A percentile compares a stretch with the other conserved stretches of the same genome.
These are phyloP conservation scores for Ormia ochracea DNA, from an alignment of 2,888 invertebrate species.

Conservation along the genomic window DNA sequence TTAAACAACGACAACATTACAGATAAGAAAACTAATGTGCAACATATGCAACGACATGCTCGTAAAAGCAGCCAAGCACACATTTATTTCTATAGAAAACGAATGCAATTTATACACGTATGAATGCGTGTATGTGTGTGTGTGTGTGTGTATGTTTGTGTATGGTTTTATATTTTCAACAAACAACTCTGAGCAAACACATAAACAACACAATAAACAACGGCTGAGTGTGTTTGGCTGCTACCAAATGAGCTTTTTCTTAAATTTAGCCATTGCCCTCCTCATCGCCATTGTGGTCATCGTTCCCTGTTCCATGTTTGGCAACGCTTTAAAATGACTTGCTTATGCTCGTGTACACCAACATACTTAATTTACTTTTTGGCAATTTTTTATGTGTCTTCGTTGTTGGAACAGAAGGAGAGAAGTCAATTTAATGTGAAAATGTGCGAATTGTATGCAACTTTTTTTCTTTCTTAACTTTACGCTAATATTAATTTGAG, in stretches of 20 bases:
- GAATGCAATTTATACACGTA: background rate
- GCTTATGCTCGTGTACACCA: background rate
- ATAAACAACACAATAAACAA: conserved; percentile 60
- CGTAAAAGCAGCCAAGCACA: conserved; percentile 16
- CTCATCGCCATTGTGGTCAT: conserved; percentile 20
- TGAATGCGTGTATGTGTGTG: background rate
- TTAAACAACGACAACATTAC: conserved; percentile 55
- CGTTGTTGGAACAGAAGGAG: conserved; percentile 5
- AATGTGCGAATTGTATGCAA: conserved; percentile 42
- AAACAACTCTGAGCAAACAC: too few species aligned
- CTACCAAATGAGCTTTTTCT: conserved; percentile 50
- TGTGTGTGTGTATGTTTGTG: background rate
- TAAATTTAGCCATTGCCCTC: conserved; percentile 43
- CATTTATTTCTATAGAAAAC: background rate
- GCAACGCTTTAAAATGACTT: conserved; percentile 49
- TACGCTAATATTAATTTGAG: conserved; percentile 1
- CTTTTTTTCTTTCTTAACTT: conserved; percentile 14
- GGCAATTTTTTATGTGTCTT: background rate
- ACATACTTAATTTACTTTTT: conserved; percentile 21
- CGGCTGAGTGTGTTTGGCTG: conserved; percentile 40
- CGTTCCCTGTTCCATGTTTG: conserved; percentile 27
- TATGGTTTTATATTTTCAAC: background rate
- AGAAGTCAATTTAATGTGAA: conserved; percentile 54
- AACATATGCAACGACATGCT: conserved; percentile 60
- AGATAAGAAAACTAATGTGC: conserved; percentile 62